Evolutionary conservation across 2,113 vertebrate species (phyloP).

Genomic region (Procavia capensis): DNA sequence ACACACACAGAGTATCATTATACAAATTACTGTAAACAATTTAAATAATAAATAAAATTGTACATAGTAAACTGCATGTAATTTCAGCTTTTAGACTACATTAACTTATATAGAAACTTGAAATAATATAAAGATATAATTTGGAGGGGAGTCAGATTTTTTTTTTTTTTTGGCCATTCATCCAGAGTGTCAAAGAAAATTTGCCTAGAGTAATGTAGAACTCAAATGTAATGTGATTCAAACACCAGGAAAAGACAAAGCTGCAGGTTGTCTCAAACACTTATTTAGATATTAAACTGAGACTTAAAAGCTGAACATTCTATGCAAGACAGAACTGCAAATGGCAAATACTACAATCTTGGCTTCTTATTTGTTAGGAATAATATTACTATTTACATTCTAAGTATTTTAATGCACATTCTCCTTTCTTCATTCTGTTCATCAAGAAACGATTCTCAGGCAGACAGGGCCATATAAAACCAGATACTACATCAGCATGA

Average conservation of each 20-base stretch:
- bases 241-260: not conserved
- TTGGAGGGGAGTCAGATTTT: not conserved
- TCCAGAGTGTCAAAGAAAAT: not conserved
- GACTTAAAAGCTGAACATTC: not conserved
- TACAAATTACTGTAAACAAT: not conserved
- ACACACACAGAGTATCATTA: not conserved
- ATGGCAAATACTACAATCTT: not conserved
- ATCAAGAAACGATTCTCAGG: not conserved
- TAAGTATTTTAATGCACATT: constrained; percentile 6
- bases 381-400: not conserved
- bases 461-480: no score
- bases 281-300: not conserved
- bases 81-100: not conserved
- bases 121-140: not conserved
- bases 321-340: not conserved
- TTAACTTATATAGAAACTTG: not conserved
- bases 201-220: not conserved
- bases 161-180: not conserved
- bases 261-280: not conserved
- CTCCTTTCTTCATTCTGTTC: not conserved
- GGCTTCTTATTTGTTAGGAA: not conserved
- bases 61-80: not conserved
- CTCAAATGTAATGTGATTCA: not conserved
- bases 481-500: no score
- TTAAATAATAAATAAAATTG: not conserved